Base-by-base conservation (phyloP, 2,888 invertebrate genomes). In the Polydrusus cervinus region DNA sequence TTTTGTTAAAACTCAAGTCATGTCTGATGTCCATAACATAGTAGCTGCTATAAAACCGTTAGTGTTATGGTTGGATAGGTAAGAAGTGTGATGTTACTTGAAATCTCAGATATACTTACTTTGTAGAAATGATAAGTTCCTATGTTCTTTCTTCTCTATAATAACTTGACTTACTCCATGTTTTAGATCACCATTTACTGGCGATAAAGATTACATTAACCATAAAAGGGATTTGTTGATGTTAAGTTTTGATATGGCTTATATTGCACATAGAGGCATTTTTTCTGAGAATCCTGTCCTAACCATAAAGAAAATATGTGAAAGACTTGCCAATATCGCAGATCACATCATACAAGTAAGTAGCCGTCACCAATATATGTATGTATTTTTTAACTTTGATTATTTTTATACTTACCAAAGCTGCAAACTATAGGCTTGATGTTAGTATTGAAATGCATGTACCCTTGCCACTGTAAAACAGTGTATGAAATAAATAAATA, bases 21-120 rank as follows among this genome's bases (percentile, higher is more conserved):
- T 97, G 83, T 93, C 95, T 40, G 95, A 95, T 86, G 96, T 97
- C 67, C 95, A 96, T 57, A 92, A 94, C 81, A 92, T 96, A 67
- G 93, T 97, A 82, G 92, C 91, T 61, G 93, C 94, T 55, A 93
- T 97, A 49, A 97, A 97, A 87, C 94, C 94, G 74, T 89, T 98
- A 68, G 94, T 96, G 20, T 93, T 94, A 84, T 98, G 98, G 97
- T 89, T 98, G 16, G 97, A 97, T 87, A 91, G 95, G 92, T 93
- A 86, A 81, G 49, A 14, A 57, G 51, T 53, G 13, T 18, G n/a
- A 40, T 57, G 16, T 34, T 7, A 34, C 10, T 34, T 7, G 7
- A 3, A 34, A 8, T 8, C 7, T 34, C 8, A 25, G 5, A 25
- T 25, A 25, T 25, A 25, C 25, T 25, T 25, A 25, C 5, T n/a